Evolutionary conservation across 2,888 invertebrate species (phyloP), one percentile per base, ranked within the genome.

Genomic region (Chydorus sphaericus): DNA sequence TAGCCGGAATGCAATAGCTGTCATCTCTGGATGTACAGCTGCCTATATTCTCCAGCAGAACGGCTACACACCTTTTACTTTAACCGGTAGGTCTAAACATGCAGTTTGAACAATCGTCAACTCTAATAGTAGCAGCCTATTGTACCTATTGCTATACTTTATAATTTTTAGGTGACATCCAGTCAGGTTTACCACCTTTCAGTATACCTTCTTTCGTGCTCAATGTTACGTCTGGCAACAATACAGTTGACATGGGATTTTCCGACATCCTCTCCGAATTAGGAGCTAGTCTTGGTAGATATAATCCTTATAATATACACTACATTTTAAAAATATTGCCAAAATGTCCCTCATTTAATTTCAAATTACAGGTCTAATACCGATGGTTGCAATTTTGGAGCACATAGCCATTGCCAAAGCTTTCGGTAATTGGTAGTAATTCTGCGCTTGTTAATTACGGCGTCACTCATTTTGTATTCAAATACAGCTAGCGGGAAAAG

Each of bases 341-440:
- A 10, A n/a, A 11, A 33, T 33, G 10, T 14, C 36, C 36, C 36
- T 33, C 36, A 33, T 33, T 33, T 14, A 11, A 33, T 14, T 33
- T 33, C 14, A n/a, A 36, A 52, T 33, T 52, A 33, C 26, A 28
- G 36, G 14, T 23, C 18, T 57, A 14, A 28, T 94, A 10, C 92
- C 94, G 2, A 77, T 94, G 30, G 85, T 94, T 61, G 89, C 86
- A 0, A 85, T 94, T 1, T 73, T 94, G 49, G 93, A 94, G 60
- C 90, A 92, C 66, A 90, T 94, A 1, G 94, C 94, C 10, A 94
- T 94, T 61, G 92, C 91, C 5, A 94, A 93, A 71, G 90, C 93
- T 31, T 94, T 94, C 68, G 78, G 93, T 92, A 54, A n/a, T n/a
- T n/a, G n/a, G n/a, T n/a, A n/a, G n/a, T n/a, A n/a, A n/a, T n/a